Conservation (phyloP, 2,113 vertebrate genomes). For the Anhinga anhinga region DNA sequence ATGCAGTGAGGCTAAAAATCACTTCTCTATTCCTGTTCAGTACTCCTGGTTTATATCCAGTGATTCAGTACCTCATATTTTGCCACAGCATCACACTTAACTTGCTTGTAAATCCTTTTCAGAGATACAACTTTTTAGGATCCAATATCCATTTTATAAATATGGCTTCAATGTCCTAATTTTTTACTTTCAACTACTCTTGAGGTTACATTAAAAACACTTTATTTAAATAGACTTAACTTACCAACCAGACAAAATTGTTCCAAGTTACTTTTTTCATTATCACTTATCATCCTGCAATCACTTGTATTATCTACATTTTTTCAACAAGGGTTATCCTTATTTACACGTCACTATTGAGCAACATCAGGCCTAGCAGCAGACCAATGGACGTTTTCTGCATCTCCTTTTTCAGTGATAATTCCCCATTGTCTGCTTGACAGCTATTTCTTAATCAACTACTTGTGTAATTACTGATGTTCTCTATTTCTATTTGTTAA, state of each 20-base stretch:
- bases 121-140: not conserved
- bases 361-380: not conserved
- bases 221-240: not conserved
- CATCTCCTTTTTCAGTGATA: not conserved
- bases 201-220: not conserved
- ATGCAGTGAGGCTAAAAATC: not conserved
- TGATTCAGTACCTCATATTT: not conserved
- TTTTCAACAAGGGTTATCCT: not conserved
- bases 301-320: not conserved
- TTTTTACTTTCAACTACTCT: not conserved
- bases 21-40: not conserved
- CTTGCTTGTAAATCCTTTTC: not conserved
- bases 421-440: not conserved
- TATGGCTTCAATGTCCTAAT: not conserved
- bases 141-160: not conserved
- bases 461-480: not conserved
- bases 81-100: not conserved
- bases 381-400: not conserved
- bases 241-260: not conserved
- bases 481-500: not conserved
- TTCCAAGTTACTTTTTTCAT: not conserved
- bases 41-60: not conserved
- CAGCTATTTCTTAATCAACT: not conserved
- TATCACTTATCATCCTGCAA: not conserved
- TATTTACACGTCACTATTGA: not conserved